Conservation (phyloP, 2,797 vertebrate genomes). For the Varecia variegata region DNA sequence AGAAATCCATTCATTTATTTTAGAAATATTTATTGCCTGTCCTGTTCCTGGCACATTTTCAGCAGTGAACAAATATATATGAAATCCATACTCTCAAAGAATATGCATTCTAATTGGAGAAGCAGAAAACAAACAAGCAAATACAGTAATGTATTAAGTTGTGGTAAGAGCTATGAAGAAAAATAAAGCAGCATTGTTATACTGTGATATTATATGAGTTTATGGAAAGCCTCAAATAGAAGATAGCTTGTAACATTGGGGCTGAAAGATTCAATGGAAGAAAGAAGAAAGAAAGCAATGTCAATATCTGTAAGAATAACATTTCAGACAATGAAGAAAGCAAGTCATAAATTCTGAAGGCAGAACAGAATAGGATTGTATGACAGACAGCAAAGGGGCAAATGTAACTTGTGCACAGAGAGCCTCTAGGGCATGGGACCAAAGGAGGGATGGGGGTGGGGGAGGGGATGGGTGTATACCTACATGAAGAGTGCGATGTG, state of each 20-base stretch:
- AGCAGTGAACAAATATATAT: not conserved
- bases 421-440: not conserved
- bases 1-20: not conserved
- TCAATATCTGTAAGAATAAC: not conserved
- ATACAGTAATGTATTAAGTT: not conserved
- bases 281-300: not conserved
- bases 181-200: not conserved
- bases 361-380: not conserved
- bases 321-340: not conserved
- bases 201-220: not conserved
- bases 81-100: not conserved
- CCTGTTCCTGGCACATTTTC: not conserved
- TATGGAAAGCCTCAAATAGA: not conserved
- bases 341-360: not conserved
- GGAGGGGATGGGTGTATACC: too few relatives aligned
- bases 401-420: not conserved
- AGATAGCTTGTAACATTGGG: not conserved
- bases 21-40: not conserved
- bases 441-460: too few relatives aligned
- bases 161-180: not conserved
- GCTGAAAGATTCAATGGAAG: not conserved
- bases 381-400: not conserved
- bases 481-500: too few relatives aligned
- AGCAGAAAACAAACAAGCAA: not conserved
- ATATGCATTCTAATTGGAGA: constrained; percentile 4